Percentiles rank a stretch among this genome's conserved stretches.
Conservation (phyloP, 2,888 invertebrate genomes). For the Drosophila lutescens region DNA sequence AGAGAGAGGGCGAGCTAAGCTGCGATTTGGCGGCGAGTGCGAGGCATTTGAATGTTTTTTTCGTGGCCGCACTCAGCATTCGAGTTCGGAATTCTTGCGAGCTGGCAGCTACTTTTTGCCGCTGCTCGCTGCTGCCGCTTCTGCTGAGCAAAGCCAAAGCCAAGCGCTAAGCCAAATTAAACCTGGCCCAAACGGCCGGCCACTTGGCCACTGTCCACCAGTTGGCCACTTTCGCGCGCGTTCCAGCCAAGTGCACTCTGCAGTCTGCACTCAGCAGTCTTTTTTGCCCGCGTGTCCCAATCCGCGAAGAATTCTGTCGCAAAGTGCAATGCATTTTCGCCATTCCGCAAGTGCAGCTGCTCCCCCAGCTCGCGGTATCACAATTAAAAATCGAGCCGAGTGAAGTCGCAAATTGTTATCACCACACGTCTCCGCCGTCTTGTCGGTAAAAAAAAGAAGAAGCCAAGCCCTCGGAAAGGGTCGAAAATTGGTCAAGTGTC, state of each 20-base stretch:
- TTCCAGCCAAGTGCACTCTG: slow-evolving; percentile 57
- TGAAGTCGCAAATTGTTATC: slow-evolving; percentile 45
- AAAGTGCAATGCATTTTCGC: slow-evolving; percentile 75
- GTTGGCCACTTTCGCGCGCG: slow-evolving; percentile 53
- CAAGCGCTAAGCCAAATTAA: slow-evolving; percentile 27
- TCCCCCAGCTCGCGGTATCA: slow-evolving; percentile 49
- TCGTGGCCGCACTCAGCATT: slow-evolving; percentile 83
- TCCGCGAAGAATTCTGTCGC: slow-evolving; percentile 71
- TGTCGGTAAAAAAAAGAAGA: background rate
- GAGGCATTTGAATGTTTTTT: slow-evolving; percentile 84
- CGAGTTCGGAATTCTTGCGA: slow-evolving; percentile 84
- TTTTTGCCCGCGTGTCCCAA: slow-evolving; percentile 18
- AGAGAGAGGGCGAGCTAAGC: slow-evolving; percentile 45
- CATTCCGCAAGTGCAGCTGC: slow-evolving; percentile 74
- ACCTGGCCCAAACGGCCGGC: slow-evolving; percentile 42
- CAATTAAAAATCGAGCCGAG: slow-evolving; percentile 60
- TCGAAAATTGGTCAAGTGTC: slow-evolving; percentile 33
- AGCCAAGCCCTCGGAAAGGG: slow-evolving; percentile 13
- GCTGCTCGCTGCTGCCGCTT: slow-evolving; percentile 44
- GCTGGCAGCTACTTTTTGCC: slow-evolving; percentile 83
- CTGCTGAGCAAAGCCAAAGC: slow-evolving; percentile 6
- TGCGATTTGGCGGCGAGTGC: slow-evolving; percentile 73
- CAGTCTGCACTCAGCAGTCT: slow-evolving; percentile 14
- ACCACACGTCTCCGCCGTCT: slow-evolving; percentile 21
- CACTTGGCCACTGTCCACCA: slow-evolving; percentile 51